Conservation (phyloP, 2,888 invertebrate species). For the Papilio gigon region DNA sequence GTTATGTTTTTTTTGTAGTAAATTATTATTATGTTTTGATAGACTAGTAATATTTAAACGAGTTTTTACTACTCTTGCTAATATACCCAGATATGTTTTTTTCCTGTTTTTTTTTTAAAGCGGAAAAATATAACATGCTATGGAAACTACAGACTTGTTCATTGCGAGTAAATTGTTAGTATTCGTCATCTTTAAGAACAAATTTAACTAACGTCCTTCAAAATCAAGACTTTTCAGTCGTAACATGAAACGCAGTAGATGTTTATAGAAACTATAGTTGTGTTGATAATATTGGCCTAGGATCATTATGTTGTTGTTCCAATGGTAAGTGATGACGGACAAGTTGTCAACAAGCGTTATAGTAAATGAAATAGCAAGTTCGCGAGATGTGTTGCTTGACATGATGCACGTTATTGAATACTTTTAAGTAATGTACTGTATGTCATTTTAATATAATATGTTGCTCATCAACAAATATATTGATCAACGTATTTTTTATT, state of each 20-base stretch:
- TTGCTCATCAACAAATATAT: neutral
- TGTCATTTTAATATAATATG: too few relatives aligned
- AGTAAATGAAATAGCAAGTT: conserved; percentile 5
- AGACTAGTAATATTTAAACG: neutral
- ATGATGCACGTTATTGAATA: neutral
- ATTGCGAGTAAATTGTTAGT: neutral
- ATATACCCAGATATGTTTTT: too few relatives aligned
- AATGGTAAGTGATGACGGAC: neutral
- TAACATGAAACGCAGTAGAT: neutral
- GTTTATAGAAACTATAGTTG: neutral
- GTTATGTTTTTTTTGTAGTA: neutral
- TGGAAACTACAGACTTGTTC: too few relatives aligned
- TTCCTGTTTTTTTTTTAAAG: neutral
- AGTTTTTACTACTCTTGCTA: too few relatives aligned
- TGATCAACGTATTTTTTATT: neutral
- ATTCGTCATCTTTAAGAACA: neutral
- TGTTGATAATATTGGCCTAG: neutral
- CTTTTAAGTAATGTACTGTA: neutral
- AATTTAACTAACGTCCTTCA: neutral
- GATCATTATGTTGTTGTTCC: neutral
- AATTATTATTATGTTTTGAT: neutral
- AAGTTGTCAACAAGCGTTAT: conserved; percentile 5
- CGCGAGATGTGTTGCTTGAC: neutral
- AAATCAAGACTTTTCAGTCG: neutral
- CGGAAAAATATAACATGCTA: neutral